Conservation (phyloP, 2,888 invertebrate species). For the Morpho achilles region DNA sequence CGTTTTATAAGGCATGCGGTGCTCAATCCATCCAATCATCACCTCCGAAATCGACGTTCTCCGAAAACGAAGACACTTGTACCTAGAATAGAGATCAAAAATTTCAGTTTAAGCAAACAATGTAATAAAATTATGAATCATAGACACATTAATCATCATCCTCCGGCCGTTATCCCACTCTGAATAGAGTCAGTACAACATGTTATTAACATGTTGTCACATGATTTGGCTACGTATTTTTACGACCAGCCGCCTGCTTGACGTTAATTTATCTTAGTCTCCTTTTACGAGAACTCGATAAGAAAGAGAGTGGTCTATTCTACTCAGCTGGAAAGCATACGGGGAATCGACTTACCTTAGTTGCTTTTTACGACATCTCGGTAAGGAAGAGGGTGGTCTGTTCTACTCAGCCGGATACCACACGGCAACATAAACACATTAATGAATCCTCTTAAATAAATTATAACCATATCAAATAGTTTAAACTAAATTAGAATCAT, state of each 20-base stretch:
- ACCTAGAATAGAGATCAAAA: slow-evolving; percentile 34
- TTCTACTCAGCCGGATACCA: too few relatives aligned
- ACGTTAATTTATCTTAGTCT: too few relatives aligned
- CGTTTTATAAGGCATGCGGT: slow-evolving; percentile 7
- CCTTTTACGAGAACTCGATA: too few relatives aligned
- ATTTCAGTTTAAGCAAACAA: too few relatives aligned
- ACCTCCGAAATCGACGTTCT: slow-evolving; percentile 50
- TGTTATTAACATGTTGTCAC: neutral
- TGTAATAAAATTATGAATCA: neutral
- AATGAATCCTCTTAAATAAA: neutral
- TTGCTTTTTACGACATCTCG: too few relatives aligned
- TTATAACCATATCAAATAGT: too few relatives aligned
- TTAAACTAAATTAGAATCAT: too few relatives aligned
- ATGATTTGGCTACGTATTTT: neutral
- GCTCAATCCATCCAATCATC: slow-evolving; percentile 60
- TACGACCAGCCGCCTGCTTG: neutral
- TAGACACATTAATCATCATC: neutral
- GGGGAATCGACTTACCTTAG: too few relatives aligned
- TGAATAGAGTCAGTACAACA: neutral
- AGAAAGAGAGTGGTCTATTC: too few relatives aligned
- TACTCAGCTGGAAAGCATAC: too few relatives aligned
- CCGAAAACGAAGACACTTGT: slow-evolving; percentile 37
- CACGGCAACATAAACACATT: neutral
- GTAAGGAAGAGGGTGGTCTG: too few relatives aligned
- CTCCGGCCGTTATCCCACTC: neutral